Base-by-base conservation (phyloP, 1,140 invertebrate species). In the Aricia agestis region DNA sequence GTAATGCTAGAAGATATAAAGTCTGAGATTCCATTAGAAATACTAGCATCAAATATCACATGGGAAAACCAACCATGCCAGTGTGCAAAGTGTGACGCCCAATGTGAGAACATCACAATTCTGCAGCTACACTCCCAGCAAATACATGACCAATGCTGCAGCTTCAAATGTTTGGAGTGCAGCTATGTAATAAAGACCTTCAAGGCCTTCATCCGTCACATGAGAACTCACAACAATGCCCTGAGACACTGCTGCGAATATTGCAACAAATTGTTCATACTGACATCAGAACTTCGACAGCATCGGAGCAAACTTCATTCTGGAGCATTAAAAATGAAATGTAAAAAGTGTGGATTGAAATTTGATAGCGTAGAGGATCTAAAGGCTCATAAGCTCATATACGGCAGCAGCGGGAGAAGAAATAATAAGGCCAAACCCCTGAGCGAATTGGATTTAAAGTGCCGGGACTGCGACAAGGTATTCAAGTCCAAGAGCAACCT, bases 401-500 rank as follows among this genome's bases (percentile, higher is more conserved):
- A 83, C 67, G 76, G 74, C 7, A 83, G 80, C 42, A 66, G 68
- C n/a, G 67, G 76, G 2, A 70, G 82, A 76, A 73, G 18, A 17
- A 63, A 57, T 19, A 57, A 76, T 72, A 65, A 71, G 45, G 52
- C 61, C 70, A 10, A 79, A 76, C 78, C 72, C 45, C 7, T 57
- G 45, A 52, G 11, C 18, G 67, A 63, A 74, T 7, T 36, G 18
- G 83, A 86, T n/a, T 72, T 88, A 5, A 90, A 89, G 80, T 91
- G 87, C 69, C 74, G 83, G 9, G 68, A 80, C 71, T 91, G 89
- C 36, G 67, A 79, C 31, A 91, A 89, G 70, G 83, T 87, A 13
- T 91, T 90, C 67, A 91, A 91, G 67, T 85, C 86, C 1, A 74
- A 78, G 13, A 86, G 82, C 25, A 89, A 90, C 71, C 71, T 91